These are phyloP conservation scores for Dasypus novemcinctus DNA, from an alignment of 2,113 vertebrate species.

Conservation along the genomic window DNA sequence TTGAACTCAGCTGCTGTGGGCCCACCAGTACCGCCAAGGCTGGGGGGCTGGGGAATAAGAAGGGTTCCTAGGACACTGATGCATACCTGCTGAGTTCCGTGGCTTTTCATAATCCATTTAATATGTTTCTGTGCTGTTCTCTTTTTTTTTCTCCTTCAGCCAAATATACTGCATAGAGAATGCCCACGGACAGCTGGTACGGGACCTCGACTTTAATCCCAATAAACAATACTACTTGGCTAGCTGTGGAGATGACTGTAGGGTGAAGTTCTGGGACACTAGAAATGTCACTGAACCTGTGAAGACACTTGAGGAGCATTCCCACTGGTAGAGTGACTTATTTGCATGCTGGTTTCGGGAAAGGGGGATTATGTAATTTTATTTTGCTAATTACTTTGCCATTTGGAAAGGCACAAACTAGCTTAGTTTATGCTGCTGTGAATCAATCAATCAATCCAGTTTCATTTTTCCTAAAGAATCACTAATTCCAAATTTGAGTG, in stretches of 20 bases:
- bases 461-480: conserved; percentile 51
- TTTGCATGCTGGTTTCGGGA: conserved; percentile 49
- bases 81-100: conserved; percentile 1
- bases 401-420: conserved; percentile 50
- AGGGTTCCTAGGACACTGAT: conserved; percentile 56
- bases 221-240: conserved; percentile 99
- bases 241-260: conserved; percentile 99
- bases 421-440: conserved; percentile 64
- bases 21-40: background rate
- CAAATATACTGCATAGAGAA: conserved; percentile 99
- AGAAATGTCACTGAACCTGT: conserved; percentile 93
- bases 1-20: background rate
- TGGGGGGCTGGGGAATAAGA: background rate
- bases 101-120: conserved; percentile 27
- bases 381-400: conserved; percentile 69
- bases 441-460: conserved; percentile 30
- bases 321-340: conserved; percentile 91
- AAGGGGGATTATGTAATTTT: conserved; percentile 58
- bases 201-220: conserved; percentile 99
- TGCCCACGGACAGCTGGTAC: conserved; percentile 97
- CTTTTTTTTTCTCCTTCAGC: conserved; percentile 81
- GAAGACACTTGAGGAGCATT: conserved; percentile 96
- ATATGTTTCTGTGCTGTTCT: background rate
- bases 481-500: conserved; percentile 38
- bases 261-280: conserved; percentile 99